Percentiles rank a stretch among this genome's conserved stretches.
phyloP scores from a whole-genome alignment of 2,113 vertebrate genomes.

The Noturus placidus region DNA sequence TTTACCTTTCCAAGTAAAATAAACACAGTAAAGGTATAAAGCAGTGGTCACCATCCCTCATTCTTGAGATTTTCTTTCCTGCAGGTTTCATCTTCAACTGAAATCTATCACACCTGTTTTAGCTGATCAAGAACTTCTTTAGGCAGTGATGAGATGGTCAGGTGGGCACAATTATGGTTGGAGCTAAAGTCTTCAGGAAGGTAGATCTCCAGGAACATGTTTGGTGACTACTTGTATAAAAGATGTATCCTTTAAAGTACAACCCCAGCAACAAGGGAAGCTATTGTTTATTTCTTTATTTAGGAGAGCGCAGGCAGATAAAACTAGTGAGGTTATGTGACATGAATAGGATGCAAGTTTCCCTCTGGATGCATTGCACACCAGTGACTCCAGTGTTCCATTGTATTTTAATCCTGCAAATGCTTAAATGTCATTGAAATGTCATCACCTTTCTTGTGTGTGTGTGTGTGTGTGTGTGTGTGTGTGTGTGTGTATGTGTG shows the following conservation, averaged over 20 bases:
- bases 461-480: neutral
- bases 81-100: too few relatives aligned
- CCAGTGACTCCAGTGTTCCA: conserved; percentile 33
- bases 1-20: neutral
- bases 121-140: too few relatives aligned
- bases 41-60: too few relatives aligned
- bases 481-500: conserved; percentile 26
- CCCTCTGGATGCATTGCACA: conserved; percentile 13
- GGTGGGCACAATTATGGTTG: too few relatives aligned
- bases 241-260: neutral
- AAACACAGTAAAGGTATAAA: neutral
- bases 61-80: too few relatives aligned
- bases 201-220: too few relatives aligned
- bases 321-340: neutral
- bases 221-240: too few relatives aligned
- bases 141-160: too few relatives aligned
- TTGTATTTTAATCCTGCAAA: conserved; percentile 33
- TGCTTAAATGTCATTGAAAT: conserved; percentile 40
- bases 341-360: neutral
- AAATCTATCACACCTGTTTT: too few relatives aligned
- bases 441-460: conserved; percentile 23
- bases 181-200: too few relatives aligned
- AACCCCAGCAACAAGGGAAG: neutral
- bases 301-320: neutral
- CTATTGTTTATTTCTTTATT: neutral